phyloP scores from a whole-genome alignment of 23 tunicate species.

The Trididemnum nubilum region DNA sequence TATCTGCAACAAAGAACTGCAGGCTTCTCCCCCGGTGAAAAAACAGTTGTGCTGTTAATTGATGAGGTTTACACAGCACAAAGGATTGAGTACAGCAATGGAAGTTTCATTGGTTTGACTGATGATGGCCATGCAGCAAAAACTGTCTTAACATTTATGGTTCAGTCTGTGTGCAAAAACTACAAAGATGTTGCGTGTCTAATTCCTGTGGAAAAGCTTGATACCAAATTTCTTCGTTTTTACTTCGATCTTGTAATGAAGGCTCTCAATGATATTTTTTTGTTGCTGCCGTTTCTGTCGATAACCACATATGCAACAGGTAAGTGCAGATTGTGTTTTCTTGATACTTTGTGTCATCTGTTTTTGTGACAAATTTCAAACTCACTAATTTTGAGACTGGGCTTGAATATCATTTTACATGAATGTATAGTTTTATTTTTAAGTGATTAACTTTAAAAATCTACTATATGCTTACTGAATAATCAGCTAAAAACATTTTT shows the following conservation, averaged over 20 bases:
- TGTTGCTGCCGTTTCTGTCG: neutral
- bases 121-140: slow-evolving; percentile 19
- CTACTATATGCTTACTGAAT: too few species aligned
- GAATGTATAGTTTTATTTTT: too few species aligned
- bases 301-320: neutral
- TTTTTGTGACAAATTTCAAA: too few species aligned
- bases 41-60: neutral
- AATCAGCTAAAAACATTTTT: too few species aligned
- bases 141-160: slow-evolving; percentile 27
- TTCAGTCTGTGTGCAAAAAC: slow-evolving; percentile 22
- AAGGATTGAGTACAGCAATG: slow-evolving; percentile 31
- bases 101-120: slow-evolving; percentile 22
- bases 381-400: too few species aligned
- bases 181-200: slow-evolving; percentile 20
- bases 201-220: slow-evolving; percentile 26
- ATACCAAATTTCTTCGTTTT: slow-evolving; percentile 12
- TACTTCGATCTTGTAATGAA: slow-evolving; percentile 14
- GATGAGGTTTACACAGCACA: slow-evolving; percentile 38
- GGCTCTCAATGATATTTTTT: slow-evolving; percentile 7
- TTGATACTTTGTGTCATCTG: neutral
- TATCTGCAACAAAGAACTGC: slow-evolving; percentile 21
- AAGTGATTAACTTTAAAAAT: too few species aligned
- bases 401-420: too few species aligned
- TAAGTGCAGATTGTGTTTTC: neutral
- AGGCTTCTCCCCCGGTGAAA: neutral